Conservation (phyloP, 92 coral and sea anemone species). For the Pocillopora meandrina region DNA sequence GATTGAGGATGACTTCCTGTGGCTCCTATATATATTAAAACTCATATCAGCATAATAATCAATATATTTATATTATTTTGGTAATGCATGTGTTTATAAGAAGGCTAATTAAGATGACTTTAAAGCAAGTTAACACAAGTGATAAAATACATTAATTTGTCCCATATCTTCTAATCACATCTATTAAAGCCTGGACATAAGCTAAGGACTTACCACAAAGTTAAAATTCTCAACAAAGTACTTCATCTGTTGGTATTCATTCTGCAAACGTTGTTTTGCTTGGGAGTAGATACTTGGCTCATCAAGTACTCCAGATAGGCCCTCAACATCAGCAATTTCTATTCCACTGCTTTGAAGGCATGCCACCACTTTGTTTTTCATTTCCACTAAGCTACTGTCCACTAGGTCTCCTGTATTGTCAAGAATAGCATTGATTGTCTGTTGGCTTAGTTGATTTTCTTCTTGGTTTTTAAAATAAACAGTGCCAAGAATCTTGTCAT, state of each 20-base stretch:
- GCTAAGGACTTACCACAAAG: slow-evolving; percentile 60
- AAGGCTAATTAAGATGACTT: neutral
- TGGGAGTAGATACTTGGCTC: slow-evolving; percentile 47
- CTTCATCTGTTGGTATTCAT: slow-evolving; percentile 62
- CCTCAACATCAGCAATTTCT: slow-evolving; percentile 37
- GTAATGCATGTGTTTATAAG: neutral
- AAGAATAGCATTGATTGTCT: slow-evolving; percentile 41
- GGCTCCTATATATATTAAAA: slow-evolving; percentile 54
- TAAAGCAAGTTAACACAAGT: neutral
- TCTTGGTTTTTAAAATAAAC: slow-evolving; percentile 73
- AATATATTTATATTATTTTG: neutral
- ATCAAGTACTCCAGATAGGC: slow-evolving; percentile 44
- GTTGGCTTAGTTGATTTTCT: slow-evolving; percentile 64
- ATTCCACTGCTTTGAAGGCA: slow-evolving; percentile 51
- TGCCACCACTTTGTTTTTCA: slow-evolving; percentile 41
- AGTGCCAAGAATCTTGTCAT: slow-evolving; percentile 61
- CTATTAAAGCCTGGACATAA: neutral
- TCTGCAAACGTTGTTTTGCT: slow-evolving; percentile 48
- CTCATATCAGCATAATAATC: neutral
- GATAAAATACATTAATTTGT: neutral
- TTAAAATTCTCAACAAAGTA: slow-evolving; percentile 62
- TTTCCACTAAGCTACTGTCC: slow-evolving; percentile 37
- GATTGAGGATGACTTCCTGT: slow-evolving; percentile 60
- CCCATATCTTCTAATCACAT: neutral
- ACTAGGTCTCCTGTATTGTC: slow-evolving; percentile 49